Conservation (phyloP, 2,113 vertebrate genomes). For the Tor tambroides region DNA sequence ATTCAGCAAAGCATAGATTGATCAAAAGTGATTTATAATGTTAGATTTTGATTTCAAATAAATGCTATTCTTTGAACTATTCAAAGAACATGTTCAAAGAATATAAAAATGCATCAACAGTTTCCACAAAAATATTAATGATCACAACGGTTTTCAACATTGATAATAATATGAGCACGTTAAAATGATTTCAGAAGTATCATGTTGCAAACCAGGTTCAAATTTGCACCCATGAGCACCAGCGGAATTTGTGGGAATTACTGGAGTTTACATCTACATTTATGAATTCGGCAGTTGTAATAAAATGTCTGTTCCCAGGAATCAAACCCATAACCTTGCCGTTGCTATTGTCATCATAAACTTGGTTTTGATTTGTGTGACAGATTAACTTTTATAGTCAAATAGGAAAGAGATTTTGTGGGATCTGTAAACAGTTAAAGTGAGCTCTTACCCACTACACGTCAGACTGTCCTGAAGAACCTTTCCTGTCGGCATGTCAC, state of each 20-base stretch:
- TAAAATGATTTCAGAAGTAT: background rate
- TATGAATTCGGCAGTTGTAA: background rate
- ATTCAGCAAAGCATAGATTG: background rate
- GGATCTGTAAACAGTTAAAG: background rate
- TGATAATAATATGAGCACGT: background rate
- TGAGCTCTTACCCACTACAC: conserved; percentile 87
- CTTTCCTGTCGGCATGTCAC: conserved; percentile 81
- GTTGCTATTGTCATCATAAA: background rate
- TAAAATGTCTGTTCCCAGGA: background rate
- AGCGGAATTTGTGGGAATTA: background rate
- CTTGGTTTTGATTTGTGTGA: background rate
- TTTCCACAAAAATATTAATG: background rate
- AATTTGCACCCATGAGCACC: background rate
- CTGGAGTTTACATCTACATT: background rate
- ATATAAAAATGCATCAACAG: background rate
- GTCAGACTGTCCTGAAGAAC: conserved; percentile 89
- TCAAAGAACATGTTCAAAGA: background rate
- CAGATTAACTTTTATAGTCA: background rate
- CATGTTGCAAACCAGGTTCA: background rate
- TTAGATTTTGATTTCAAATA: background rate
- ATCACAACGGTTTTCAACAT: background rate
- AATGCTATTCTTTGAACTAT: background rate
- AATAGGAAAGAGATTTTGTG: background rate
- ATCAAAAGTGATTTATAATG: background rate
- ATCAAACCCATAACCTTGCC: background rate